Evolutionary conservation across 2,888 invertebrate species (phyloP), one percentile per base, ranked within the genome.

Genomic region (Euplexia lucipara): DNA sequence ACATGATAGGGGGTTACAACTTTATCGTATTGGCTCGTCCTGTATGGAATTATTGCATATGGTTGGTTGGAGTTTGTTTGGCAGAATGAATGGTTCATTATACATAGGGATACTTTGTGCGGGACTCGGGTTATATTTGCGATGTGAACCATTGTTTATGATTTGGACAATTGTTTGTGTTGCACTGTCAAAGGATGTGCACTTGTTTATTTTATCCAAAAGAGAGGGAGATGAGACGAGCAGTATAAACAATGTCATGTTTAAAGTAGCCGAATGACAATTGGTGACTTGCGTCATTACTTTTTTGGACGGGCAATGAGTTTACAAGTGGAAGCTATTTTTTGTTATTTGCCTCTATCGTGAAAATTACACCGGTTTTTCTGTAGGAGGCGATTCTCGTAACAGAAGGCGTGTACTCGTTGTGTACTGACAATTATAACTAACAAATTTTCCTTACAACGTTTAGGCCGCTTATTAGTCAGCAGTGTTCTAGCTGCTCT

Each of bases 51-150:
- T 95, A 95, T 95, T 95, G 94, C 94, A 92, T 95, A 95, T 94
- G 95, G 94, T 94, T 93, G 94, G 95, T 90, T 90, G 95, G 92
- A 94, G 92, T 92, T 91, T 94, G 95, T 95, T 95, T 95, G 94
- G 89, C 86, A 91, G 94, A 88, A 92, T 95, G 95, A 95, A 95
- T 95, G 95, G 93, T 92, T 95, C 95, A 92, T 95, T 95, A 95
- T 95, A 88, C 87, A 91, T 88, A 86, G 94, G 93, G 93, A 91
- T 92, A 91, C 91, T 91, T 90, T 90, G 92, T 90, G 78, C 88
- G 88, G 89, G 88, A 84, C 83, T 84, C 86, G 88, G 91, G 92
- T 93, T 91, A 93, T 95, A 92, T 94, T 95, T 95, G 95, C 94
- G 87, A 92, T 93, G 92, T 94, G 89, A 88, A 92, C 92, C 90